Conservation (phyloP, 2,797 vertebrate genomes). For the Arvicola amphibius region DNA sequence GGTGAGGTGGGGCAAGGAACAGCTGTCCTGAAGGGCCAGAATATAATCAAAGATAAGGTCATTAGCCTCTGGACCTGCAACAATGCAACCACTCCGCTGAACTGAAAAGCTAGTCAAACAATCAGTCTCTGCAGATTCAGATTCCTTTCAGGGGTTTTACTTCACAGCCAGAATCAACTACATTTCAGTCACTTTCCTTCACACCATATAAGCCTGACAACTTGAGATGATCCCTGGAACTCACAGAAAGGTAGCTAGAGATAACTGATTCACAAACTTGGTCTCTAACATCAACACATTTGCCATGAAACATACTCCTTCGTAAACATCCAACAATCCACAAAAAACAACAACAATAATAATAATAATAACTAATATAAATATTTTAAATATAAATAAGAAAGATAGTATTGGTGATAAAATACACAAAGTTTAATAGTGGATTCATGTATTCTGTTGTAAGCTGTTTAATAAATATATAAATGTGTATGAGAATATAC, state of each 20-base stretch:
- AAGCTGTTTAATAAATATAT: slow-evolving; percentile 4
- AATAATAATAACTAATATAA: neutral
- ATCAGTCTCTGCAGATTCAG: neutral
- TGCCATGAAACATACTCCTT: neutral
- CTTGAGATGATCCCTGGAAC: neutral
- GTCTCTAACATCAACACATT: neutral
- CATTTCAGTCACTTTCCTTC: neutral
- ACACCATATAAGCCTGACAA: neutral
- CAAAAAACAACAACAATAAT: neutral
- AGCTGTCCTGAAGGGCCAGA: neutral
- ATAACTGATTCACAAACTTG: neutral
- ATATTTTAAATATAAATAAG: neutral
- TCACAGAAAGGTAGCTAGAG: neutral
- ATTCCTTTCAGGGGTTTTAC: neutral
- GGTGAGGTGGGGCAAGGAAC: neutral
- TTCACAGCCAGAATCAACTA: neutral
- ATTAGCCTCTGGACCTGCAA: neutral
- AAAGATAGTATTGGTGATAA: neutral
- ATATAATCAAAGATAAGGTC: neutral
- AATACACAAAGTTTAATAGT: neutral
- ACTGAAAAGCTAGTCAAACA: neutral
- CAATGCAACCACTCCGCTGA: neutral
- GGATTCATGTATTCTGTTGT: neutral
- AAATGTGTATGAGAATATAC: neutral
- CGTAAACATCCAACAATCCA: neutral